A percentile compares a stretch with the other conserved stretches of the same genome.
Conservation (phyloP, 2,888 invertebrate genomes). For the Julus scandinavius region DNA sequence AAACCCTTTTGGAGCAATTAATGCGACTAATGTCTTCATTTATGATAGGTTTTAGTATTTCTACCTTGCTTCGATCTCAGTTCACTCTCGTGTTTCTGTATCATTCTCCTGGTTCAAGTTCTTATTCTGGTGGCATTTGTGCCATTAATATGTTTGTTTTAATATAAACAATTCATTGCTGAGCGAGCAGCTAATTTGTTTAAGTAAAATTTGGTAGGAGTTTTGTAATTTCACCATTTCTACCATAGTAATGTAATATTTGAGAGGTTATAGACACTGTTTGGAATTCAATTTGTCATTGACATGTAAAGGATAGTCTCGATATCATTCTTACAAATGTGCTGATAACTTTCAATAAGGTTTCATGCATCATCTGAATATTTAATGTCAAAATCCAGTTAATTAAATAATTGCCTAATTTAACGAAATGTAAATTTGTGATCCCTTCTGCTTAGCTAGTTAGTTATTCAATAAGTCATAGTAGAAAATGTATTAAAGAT, state of each 20-base stretch:
- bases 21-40: not conserved
- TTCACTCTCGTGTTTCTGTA: not conserved
- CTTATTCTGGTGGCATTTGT: not conserved
- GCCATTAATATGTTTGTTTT: not conserved
- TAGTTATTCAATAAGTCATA: not conserved
- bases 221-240: conserved; percentile 13
- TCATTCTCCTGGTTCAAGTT: too few relatives aligned
- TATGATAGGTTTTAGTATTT: not conserved
- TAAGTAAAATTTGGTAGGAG: not conserved
- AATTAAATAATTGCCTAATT: conserved; percentile 11
- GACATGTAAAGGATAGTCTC: not conserved
- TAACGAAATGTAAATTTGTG: not conserved
- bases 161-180: not conserved
- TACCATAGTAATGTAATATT: not conserved
- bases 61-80: not conserved
- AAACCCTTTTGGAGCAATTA: not conserved
- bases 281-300: not conserved
- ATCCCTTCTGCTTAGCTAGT: not conserved
- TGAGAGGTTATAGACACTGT: not conserved
- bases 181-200: not conserved
- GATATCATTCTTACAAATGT: not conserved
- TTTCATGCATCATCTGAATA: not conserved
- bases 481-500: not conserved
- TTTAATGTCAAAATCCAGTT: not conserved
- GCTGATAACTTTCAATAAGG: not conserved